A percentile compares a stretch with the other conserved stretches of the same genome.
Conservation (phyloP, 2,888 invertebrate species). For the Drosophila hamatofila region DNA sequence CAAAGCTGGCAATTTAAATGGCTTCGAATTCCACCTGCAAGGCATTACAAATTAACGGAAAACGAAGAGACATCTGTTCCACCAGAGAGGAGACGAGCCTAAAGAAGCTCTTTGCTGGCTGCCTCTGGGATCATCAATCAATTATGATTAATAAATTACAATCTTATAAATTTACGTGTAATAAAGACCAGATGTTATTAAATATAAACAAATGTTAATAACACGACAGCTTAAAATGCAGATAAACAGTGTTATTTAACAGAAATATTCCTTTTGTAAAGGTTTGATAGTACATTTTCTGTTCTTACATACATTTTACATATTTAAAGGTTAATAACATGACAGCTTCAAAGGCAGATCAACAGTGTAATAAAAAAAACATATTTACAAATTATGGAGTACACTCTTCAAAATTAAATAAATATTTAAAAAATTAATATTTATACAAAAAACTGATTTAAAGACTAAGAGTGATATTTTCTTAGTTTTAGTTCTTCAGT, state of each 20-base stretch:
- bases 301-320: too few relatives aligned
- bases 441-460: too few relatives aligned
- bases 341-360: too few relatives aligned
- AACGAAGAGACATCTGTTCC: neutral
- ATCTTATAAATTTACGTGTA: neutral
- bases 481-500: too few relatives aligned
- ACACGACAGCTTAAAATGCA: neutral
- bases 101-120: neutral
- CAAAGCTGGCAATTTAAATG: conserved; percentile 4
- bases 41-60: conserved; percentile 7
- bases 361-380: too few relatives aligned
- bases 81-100: neutral
- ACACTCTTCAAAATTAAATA: too few relatives aligned
- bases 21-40: conserved; percentile 1
- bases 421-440: too few relatives aligned
- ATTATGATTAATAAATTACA: conserved; percentile 2
- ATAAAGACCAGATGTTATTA: neutral
- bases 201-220: neutral
- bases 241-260: neutral
- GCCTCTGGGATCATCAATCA: neutral
- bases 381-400: too few relatives aligned
- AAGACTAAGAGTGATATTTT: too few relatives aligned
- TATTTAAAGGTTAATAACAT: too few relatives aligned
- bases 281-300: too few relatives aligned
- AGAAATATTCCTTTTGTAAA: neutral